A percentile compares a stretch with the other conserved stretches of the same genome.
Evolutionary conservation across 2,888 invertebrate genomes (phyloP).

Genomic region (Oscheius sp.): DNA sequence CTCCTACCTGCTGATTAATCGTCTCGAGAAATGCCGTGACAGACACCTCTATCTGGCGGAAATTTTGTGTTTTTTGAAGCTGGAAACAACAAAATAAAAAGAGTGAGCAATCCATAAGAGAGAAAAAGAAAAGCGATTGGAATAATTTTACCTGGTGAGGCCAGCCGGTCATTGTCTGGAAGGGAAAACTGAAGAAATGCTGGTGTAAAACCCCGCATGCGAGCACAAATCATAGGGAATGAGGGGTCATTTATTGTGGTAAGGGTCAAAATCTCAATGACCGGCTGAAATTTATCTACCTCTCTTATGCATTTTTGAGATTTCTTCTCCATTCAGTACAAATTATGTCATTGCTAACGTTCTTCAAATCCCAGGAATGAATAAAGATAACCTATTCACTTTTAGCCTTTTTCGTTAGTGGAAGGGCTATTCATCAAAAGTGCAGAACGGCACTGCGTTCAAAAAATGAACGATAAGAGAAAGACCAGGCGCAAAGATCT

Average conservation of each 20-base stretch:
- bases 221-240: conserved; percentile 33
- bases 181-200: conserved; percentile 22
- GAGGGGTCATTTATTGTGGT: neutral
- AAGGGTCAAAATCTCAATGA: conserved; percentile 6
- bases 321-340: neutral
- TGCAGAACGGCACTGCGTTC: neutral
- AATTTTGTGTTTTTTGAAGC: conserved; percentile 25
- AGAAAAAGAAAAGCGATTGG: neutral
- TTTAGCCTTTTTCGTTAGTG: too few relatives aligned
- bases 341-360: too few relatives aligned
- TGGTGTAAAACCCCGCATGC: conserved; percentile 24
- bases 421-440: too few relatives aligned
- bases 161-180: conserved; percentile 30
- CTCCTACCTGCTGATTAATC: conserved; percentile 22
- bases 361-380: too few relatives aligned
- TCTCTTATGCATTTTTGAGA: neutral
- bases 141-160: conserved; percentile 17
- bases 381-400: neutral
- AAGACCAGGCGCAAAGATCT: neutral
- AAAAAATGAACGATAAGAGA: neutral
- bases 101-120: neutral
- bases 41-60: conserved; percentile 37
- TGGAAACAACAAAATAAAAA: neutral
- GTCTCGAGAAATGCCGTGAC: conserved; percentile 32
- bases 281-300: neutral